Evolutionary conservation across 2,888 invertebrate genomes (phyloP).

Genomic region (Furcula furcula): DNA sequence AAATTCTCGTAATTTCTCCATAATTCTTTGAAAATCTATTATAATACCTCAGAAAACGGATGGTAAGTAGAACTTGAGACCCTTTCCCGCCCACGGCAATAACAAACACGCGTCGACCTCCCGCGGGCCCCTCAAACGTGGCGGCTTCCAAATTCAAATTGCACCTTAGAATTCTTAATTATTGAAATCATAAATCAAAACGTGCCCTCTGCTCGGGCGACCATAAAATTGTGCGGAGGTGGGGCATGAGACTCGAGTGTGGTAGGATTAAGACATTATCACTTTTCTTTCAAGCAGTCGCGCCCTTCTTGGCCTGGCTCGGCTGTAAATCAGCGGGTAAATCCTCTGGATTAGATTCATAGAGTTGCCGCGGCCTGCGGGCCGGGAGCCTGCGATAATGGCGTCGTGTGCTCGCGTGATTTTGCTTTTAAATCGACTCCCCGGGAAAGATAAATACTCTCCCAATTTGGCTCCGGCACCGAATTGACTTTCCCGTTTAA

Average conservation of each 20-base stretch:
- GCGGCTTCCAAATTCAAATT: constrained; percentile 77
- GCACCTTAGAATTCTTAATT: constrained; percentile 82
- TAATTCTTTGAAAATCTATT: constrained; percentile 59
- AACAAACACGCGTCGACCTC: constrained; percentile 77
- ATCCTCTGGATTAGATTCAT: constrained; percentile 82
- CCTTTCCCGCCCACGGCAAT: constrained; percentile 72
- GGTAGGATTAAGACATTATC: constrained; percentile 86
- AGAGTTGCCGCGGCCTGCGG: constrained; percentile 79
- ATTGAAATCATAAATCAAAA: constrained; percentile 82
- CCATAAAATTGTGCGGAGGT: constrained; percentile 75
- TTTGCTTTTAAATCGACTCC: constrained; percentile 80
- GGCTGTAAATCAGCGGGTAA: constrained; percentile 81
- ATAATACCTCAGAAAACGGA: constrained; percentile 69
- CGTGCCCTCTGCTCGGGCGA: constrained; percentile 77
- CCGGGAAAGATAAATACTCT: constrained; percentile 73
- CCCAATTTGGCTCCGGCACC: constrained; percentile 61
- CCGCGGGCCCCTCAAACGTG: constrained; percentile 65
- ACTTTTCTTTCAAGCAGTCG: constrained; percentile 83
- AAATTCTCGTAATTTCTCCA: constrained; percentile 46
- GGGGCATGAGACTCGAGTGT: constrained; percentile 68
- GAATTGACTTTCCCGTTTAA: constrained; percentile 65
- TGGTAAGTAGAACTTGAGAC: constrained; percentile 60
- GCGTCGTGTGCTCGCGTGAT: constrained; percentile 78
- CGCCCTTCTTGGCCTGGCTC: constrained; percentile 68
- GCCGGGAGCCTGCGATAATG: constrained; percentile 74